Conservation (phyloP, 2,797 vertebrate genomes). For the Protonibea diacanthus region DNA sequence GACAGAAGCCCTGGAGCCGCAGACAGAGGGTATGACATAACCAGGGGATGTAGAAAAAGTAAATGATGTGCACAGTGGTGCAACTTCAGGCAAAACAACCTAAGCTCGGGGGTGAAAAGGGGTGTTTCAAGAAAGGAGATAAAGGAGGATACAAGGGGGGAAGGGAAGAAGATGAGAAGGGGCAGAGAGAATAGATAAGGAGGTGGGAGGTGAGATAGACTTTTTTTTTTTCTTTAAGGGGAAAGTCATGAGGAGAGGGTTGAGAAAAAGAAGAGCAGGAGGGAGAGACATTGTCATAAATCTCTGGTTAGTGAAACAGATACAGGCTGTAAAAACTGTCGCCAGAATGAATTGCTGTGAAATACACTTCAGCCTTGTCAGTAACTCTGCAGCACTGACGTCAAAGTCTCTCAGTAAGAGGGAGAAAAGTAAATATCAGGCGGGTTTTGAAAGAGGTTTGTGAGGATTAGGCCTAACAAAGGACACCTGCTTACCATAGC, state of each 20-base stretch:
- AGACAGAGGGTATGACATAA: constrained; percentile 78
- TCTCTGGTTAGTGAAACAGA: constrained; percentile 62
- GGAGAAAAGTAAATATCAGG: constrained; percentile 70
- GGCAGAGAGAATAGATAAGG: constrained; percentile 52
- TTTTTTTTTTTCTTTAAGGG: not conserved
- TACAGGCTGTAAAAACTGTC: constrained; percentile 65
- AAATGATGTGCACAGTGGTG: constrained; percentile 60
- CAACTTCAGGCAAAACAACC: constrained; percentile 49
- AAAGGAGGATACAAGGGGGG: constrained; percentile 31
- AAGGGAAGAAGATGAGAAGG: constrained; percentile 21
- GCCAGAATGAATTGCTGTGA: constrained; percentile 54
- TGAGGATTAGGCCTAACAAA: constrained; percentile 73
- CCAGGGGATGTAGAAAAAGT: constrained; percentile 51
- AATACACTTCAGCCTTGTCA: constrained; percentile 51
- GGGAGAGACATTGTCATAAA: constrained; percentile 61
- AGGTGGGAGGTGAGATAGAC: constrained; percentile 43
- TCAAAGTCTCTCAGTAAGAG: constrained; percentile 62
- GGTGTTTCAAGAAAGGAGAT: constrained; percentile 33
- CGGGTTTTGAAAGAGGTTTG: constrained; percentile 63
- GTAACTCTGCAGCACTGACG: constrained; percentile 65
- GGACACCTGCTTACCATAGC: constrained; percentile 68
- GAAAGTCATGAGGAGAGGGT: constrained; percentile 46
- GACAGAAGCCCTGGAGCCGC: constrained; percentile 63
- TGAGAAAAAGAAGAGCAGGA: constrained; percentile 24
- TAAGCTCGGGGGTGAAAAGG: constrained; percentile 32